Percentiles rank a stretch among this genome's conserved stretches.
phyloP scores from a whole-genome alignment of 2,888 invertebrate genomes.

The Aphodius sticticus region DNA sequence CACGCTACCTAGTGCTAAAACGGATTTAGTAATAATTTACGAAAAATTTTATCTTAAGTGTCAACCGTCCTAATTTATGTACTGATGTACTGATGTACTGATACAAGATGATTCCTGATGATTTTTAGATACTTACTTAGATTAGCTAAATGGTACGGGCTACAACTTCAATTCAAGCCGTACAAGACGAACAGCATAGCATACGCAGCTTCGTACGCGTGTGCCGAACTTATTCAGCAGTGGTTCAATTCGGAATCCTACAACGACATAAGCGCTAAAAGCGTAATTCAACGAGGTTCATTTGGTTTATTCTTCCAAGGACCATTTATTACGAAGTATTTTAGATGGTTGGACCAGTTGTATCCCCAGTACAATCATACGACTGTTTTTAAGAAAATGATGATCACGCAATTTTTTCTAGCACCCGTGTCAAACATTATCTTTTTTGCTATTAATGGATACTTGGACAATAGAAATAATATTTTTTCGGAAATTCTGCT shows the following conservation, averaged over 20 bases:
- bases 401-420: background rate
- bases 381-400: background rate
- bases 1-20: background rate
- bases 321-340: background rate
- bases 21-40: too few species aligned
- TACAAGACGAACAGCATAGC: background rate
- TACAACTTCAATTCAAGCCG: background rate
- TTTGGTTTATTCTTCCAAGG: background rate
- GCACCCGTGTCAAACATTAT: background rate
- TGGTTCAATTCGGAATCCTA: background rate
- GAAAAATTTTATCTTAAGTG: too few species aligned
- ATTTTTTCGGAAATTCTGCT: background rate
- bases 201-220: background rate
- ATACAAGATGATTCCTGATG: background rate
- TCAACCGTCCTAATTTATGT: too few species aligned
- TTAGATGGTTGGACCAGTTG: background rate
- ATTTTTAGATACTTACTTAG: background rate
- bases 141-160: background rate
- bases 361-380: background rate
- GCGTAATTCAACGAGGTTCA: background rate
- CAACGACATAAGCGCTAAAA: background rate
- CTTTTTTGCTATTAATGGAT: background rate
- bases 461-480: background rate
- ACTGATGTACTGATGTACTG: background rate
- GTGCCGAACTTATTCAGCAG: background rate